Base-by-base conservation (phyloP, 2,113 vertebrate species). In the Hylia prasina region DNA sequence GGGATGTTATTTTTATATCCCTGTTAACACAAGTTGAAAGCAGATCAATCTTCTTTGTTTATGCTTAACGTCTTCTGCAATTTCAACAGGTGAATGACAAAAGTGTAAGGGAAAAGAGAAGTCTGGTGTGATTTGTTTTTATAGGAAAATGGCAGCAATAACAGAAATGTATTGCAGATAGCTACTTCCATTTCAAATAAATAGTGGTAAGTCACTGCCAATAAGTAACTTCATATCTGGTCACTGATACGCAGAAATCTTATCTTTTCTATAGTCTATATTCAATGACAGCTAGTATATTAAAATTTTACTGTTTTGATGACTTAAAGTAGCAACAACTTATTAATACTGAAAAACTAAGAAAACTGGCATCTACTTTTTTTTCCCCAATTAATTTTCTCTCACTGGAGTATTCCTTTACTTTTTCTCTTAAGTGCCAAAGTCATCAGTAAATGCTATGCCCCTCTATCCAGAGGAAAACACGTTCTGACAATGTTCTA, bases 21-120 rank as follows among this genome's bases (percentile, higher is more conserved):
- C 91, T 95, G 88, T 97, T 96, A 97, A 96, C 97, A 96, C 92
- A 91, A 95, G 96, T 86, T 96, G 85, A 96, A 97, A 97, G 96
- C 65, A 95, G 81, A 96, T 96, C 93, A 78, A 91, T 97, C 94
- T 95, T 96, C 88, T 90, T 94, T 97, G 93, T 96, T 96, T 95
- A 96, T 95, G 86, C 75, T 89, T 91, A 82, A 85, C 4, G 58
- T 90, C 42, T 40, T 90, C 69, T 86, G 56, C 56, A 70, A 57
- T 83, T 96, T 94, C 92, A 93, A 50, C 94, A 96, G 96, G 96
- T 97, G 92, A 95, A 96, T 90, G 90, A 89, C 96, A 90, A 96
- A 97, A 96, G 47, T 70, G 20, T 77, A 88, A 73, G 47, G 68
- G 63, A 66, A 73, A 88, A 87, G 37, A 70, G 51, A 93, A 94